Conservation (phyloP, 2,888 invertebrate species). For the Itoplectis maculator region DNA sequence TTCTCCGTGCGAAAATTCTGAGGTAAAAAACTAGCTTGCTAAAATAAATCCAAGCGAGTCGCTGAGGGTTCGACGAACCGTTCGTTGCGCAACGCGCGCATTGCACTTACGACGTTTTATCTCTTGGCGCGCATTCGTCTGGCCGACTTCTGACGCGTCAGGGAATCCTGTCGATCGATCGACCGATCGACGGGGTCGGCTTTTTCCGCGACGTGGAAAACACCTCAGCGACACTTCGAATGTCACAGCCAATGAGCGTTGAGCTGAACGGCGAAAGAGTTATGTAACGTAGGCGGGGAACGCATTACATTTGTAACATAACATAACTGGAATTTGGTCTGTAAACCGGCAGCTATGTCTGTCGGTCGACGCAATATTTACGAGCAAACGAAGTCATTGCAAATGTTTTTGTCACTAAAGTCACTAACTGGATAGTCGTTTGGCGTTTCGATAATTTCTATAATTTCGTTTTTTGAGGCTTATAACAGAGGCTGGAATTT, state of each 20-base stretch:
- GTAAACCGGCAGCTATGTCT: no score
- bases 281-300: slow-evolving; percentile 23
- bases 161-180: slow-evolving; percentile 30
- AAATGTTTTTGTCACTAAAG: no score
- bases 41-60: background rate
- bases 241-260: slow-evolving; percentile 36
- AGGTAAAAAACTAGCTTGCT: slow-evolving; percentile 45
- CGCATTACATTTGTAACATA: slow-evolving; percentile 13
- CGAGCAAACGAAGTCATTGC: no score
- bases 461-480: no score
- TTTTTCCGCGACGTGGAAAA: no score
- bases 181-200: no score
- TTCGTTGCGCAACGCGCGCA: background rate
- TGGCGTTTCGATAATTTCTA: no score
- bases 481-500: background rate
- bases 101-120: slow-evolving; percentile 15
- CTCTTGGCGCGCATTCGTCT: background rate
- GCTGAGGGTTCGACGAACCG: background rate
- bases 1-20: slow-evolving; percentile 9
- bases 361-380: no score
- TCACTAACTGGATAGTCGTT: no score
- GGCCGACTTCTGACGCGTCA: background rate
- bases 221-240: slow-evolving; percentile 28
- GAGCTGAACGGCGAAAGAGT: slow-evolving; percentile 38
- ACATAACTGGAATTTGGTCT: background rate